phyloP scores from a whole-genome alignment of 2,113 vertebrate genomes.

The Silurus meridionalis region DNA sequence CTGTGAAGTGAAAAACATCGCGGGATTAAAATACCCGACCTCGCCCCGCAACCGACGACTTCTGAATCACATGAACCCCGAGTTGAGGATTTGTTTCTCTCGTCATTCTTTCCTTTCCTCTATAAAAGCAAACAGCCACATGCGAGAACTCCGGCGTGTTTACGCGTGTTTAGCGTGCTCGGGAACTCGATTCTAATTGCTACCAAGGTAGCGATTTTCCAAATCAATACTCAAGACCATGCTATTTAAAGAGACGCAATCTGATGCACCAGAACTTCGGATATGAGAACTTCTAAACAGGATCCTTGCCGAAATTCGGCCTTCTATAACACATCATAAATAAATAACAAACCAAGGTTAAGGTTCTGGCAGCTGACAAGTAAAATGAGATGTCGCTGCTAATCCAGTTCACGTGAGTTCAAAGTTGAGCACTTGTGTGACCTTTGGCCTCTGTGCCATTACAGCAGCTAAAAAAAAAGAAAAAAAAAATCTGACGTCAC shows the following conservation, averaged over 20 bases:
- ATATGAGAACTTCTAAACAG: conserved; percentile 27
- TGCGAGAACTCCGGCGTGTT: background rate
- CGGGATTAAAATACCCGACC: conserved; percentile 34
- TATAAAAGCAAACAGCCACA: conserved; percentile 29
- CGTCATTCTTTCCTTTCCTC: conserved; percentile 30
- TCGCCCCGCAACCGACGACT: conserved; percentile 6
- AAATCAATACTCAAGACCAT: background rate
- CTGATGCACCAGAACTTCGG: background rate
- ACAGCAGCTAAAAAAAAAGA: too few species aligned
- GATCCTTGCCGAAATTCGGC: background rate
- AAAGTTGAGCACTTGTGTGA: background rate
- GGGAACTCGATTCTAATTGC: conserved; percentile 20
- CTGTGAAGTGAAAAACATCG: conserved; percentile 30
- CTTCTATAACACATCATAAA: conserved; percentile 3
- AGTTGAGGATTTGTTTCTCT: conserved; percentile 27
- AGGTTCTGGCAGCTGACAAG: background rate
- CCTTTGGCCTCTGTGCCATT: background rate
- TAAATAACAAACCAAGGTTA: background rate
- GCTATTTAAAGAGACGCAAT: background rate
- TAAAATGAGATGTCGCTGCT: background rate
- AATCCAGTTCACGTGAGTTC: background rate
- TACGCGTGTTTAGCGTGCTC: background rate
- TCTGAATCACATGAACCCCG: conserved; percentile 15
- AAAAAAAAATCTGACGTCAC: background rate
- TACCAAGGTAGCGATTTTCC: conserved; percentile 24